Evolutionary conservation across 2,113 vertebrate species (phyloP).

Genomic region (Coryphaenoides rupestris): DNA sequence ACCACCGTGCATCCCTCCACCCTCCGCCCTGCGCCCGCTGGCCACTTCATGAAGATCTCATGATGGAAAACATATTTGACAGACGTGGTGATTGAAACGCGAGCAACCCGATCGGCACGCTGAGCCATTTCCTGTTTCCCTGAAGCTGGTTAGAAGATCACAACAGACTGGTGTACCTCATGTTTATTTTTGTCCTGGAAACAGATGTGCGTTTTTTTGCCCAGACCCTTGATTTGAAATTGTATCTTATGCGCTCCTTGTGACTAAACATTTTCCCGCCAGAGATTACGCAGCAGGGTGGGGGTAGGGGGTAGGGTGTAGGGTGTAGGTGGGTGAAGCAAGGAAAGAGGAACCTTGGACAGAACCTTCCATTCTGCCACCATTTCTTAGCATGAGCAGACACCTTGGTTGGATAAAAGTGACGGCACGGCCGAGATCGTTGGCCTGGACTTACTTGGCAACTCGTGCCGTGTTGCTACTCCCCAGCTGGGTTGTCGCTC

Average conservation of each 20-base stretch:
- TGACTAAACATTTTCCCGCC: conserved; percentile 35
- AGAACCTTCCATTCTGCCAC: too few species aligned
- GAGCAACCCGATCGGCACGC: conserved; percentile 15
- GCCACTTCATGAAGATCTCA: conserved; percentile 1
- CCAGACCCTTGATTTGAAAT: conserved; percentile 31
- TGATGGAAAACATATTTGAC: conserved; percentile 38
- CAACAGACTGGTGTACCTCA: conserved; percentile 33
- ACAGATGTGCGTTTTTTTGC: conserved; percentile 48
- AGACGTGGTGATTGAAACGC: conserved; percentile 36
- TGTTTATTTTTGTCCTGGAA: conserved; percentile 48
- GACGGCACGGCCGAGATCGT: too few species aligned
- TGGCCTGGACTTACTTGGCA: too few species aligned
- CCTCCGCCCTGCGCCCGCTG: too few species aligned
- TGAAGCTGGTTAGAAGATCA: conserved; percentile 22
- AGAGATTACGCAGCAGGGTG: conserved; percentile 22
- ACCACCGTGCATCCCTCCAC: too few species aligned
- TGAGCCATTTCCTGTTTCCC: conserved; percentile 44
- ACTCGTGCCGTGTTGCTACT: too few species aligned
- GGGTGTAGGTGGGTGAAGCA: too few species aligned
- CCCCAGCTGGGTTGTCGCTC: too few species aligned
- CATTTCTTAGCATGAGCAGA: too few species aligned
- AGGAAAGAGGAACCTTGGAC: too few species aligned
- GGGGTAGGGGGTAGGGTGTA: too few species aligned
- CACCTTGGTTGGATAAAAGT: too few species aligned
- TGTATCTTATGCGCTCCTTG: neutral